Conservation (phyloP, 1,140 invertebrate genomes). For the Adoxophyes honmai region DNA sequence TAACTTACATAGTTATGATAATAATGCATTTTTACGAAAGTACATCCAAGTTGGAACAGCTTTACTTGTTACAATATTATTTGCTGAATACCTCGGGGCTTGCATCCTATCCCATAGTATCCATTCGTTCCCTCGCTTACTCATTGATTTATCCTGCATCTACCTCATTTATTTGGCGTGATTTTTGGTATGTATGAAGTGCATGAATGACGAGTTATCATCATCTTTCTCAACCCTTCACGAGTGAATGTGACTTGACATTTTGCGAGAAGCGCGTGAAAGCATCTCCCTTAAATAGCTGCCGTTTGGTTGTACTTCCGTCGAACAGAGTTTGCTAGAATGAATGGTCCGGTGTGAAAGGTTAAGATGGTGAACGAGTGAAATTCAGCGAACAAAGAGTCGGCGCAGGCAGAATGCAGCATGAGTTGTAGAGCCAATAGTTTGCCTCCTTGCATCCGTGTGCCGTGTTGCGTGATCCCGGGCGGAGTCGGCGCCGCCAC, state of each 20-base stretch:
- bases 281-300: constrained; percentile 24
- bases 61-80: constrained; percentile 31
- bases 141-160: constrained; percentile 55
- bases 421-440: constrained; percentile 54
- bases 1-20: constrained; percentile 11
- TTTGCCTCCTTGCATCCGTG: constrained; percentile 54
- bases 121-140: constrained; percentile 33
- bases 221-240: background rate
- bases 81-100: constrained; percentile 57
- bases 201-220: constrained; percentile 32
- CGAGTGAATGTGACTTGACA: constrained; percentile 3
- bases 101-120: constrained; percentile 39
- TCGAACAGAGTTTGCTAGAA: constrained; percentile 54
- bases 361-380: constrained; percentile 60
- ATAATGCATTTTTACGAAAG: constrained; percentile 35
- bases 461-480: constrained; percentile 50
- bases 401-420: constrained; percentile 42
- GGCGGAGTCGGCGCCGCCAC: constrained; percentile 40
- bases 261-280: constrained; percentile 15
- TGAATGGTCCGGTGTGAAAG: constrained; percentile 35
- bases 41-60: constrained; percentile 65
- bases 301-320: constrained; percentile 70
- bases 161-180: constrained; percentile 36
- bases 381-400: constrained; percentile 64
- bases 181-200: constrained; percentile 31